Conservation (phyloP, 2,888 invertebrate genomes). For the Sarcophaga variegata region DNA sequence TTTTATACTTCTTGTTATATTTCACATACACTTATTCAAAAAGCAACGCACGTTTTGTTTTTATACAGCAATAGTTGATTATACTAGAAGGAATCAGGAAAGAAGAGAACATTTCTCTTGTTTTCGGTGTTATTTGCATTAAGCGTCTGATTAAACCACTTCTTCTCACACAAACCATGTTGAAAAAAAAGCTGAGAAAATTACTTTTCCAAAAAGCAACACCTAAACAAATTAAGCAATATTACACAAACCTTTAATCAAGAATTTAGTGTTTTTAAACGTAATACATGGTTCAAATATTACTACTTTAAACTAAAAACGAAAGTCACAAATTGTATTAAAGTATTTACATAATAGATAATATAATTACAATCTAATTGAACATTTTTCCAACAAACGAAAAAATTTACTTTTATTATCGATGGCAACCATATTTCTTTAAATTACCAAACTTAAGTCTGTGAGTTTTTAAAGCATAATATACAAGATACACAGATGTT, state of each 20-base stretch:
- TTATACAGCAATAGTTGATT: slow-evolving; percentile 64
- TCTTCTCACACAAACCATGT: slow-evolving; percentile 39
- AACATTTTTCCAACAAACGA: not conserved
- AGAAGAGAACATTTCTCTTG: slow-evolving; percentile 25
- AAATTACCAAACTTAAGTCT: slow-evolving; percentile 47
- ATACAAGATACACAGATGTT: slow-evolving; percentile 51
- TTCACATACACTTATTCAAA: slow-evolving; percentile 34
- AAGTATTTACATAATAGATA: not conserved
- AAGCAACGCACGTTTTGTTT: slow-evolving; percentile 61
- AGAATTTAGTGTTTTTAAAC: not conserved
- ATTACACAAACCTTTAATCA: slow-evolving; percentile 4
- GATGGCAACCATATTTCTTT: slow-evolving; percentile 26
- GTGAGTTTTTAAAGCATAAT: not conserved
- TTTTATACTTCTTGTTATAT: slow-evolving; percentile 26
- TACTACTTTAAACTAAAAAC: no score
- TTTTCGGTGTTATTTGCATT: slow-evolving; percentile 32
- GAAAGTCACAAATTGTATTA: not conserved
- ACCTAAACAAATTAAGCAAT: no score
- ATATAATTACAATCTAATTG: slow-evolving; percentile 37
- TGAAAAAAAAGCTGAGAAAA: slow-evolving; percentile 17
- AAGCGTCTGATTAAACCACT: slow-evolving; percentile 57
- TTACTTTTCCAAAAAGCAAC: no score
- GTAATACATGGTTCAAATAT: not conserved
- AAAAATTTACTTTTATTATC: not conserved
- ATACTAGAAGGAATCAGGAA: slow-evolving; percentile 55